phyloP scores from a whole-genome alignment of 1,140 invertebrate species.

The Onthophagus taurus region DNA sequence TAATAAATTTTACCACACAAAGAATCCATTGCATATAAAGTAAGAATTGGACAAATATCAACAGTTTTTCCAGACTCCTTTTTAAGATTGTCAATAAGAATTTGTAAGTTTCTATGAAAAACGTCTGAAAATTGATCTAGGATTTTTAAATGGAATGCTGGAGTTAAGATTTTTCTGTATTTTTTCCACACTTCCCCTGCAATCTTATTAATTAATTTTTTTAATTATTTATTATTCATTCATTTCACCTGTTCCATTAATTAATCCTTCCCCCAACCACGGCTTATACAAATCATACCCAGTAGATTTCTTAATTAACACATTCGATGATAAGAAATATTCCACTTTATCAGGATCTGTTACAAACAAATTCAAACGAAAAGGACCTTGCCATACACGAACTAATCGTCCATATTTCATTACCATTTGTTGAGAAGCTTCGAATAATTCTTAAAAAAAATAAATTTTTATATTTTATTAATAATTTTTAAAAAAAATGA shows the following conservation, averaged over 20 bases:
- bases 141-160: slow-evolving; percentile 81
- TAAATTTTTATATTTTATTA: too few species aligned
- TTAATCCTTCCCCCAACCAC: slow-evolving; percentile 39
- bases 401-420: slow-evolving; percentile 23
- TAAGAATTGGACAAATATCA: background rate
- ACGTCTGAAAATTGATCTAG: slow-evolving; percentile 57
- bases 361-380: slow-evolving; percentile 21
- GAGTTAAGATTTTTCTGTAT: slow-evolving; percentile 71
- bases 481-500: too few species aligned
- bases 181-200: slow-evolving; percentile 50
- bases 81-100: slow-evolving; percentile 8
- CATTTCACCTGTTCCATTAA: slow-evolving; percentile 18
- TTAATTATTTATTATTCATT: too few species aligned
- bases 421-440: background rate
- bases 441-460: slow-evolving; percentile 5
- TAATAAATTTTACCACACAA: slow-evolving; percentile 5
- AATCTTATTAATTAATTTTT: too few species aligned
- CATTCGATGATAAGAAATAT: slow-evolving; percentile 21
- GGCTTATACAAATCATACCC: slow-evolving; percentile 36
- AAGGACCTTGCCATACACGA: slow-evolving; percentile 24
- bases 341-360: slow-evolving; percentile 26
- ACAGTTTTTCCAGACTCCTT: background rate
- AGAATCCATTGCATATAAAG: slow-evolving; percentile 5
- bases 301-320: slow-evolving; percentile 24
- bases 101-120: background rate